These are phyloP conservation scores for Sebastes taczanowskii DNA, from an alignment of 2,797 vertebrate genomes.

Conservation along the genomic window DNA sequence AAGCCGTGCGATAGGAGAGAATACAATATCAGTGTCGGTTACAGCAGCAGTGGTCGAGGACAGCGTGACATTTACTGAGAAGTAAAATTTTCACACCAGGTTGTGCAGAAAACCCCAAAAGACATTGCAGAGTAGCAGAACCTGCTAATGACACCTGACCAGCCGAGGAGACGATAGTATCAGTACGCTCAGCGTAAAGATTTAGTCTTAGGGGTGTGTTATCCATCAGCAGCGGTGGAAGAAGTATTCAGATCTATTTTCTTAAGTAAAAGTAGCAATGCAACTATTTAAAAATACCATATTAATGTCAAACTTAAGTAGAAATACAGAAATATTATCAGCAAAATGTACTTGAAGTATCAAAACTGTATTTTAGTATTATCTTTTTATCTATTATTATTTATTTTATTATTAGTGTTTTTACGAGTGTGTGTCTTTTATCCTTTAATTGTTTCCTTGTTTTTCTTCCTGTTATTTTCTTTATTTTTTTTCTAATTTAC, in stretches of 20 bases:
- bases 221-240: too few species aligned
- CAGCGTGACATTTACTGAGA: conserved; percentile 31
- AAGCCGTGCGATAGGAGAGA: background rate
- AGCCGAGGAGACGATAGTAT: background rate
- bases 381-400: too few species aligned
- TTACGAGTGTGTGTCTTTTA: too few species aligned
- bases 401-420: too few species aligned
- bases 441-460: too few species aligned
- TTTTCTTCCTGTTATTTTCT: too few species aligned
- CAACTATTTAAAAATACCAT: background rate
- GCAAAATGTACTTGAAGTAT: background rate
- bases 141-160: background rate
- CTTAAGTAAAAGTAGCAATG: background rate
- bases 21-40: background rate
- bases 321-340: background rate
- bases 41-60: conserved; percentile 5
- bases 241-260: background rate
- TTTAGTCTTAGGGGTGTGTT: background rate
- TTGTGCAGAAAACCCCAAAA: conserved; percentile 1
- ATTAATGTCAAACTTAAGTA: background rate
- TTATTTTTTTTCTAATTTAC: too few species aligned
- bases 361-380: background rate
- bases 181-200: background rate
- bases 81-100: conserved; percentile 20
- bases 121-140: background rate